Evolutionary conservation across 2,888 invertebrate genomes (phyloP).

Genomic region (Pristionchus entomophagus): DNA sequence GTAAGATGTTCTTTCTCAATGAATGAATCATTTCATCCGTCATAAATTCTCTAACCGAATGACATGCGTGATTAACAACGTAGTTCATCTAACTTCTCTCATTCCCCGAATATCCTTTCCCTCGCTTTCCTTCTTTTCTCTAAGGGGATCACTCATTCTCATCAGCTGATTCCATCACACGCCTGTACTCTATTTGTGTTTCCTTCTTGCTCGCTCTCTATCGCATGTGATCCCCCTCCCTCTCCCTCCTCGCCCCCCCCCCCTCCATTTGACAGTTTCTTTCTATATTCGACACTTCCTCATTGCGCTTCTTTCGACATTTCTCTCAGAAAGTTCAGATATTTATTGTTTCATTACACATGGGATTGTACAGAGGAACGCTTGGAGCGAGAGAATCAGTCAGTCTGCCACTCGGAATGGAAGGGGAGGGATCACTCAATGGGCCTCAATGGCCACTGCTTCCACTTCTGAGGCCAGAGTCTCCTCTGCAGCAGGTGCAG

Average conservation of each 20-base stretch:
- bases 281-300: slow-evolving; percentile 1
- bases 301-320: background rate
- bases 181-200: background rate
- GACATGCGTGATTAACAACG: background rate
- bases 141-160: background rate
- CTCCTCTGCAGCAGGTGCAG: background rate
- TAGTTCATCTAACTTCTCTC: too few species aligned
- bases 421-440: background rate
- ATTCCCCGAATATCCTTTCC: background rate
- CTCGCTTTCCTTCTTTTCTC: too few species aligned
- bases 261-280: background rate
- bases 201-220: background rate
- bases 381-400: background rate
- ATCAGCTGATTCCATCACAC: slow-evolving; percentile 26
- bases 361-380: slow-evolving; percentile 12
- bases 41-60: background rate
- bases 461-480: background rate
- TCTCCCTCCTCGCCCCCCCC: background rate
- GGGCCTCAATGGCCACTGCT: background rate
- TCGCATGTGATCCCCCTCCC: slow-evolving; percentile 19
- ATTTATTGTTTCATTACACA: background rate
- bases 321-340: too few species aligned
- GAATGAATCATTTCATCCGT: background rate
- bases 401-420: background rate
- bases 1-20: background rate